Conservation (phyloP, 2,113 vertebrate genomes). For the Orycteropus afer region DNA sequence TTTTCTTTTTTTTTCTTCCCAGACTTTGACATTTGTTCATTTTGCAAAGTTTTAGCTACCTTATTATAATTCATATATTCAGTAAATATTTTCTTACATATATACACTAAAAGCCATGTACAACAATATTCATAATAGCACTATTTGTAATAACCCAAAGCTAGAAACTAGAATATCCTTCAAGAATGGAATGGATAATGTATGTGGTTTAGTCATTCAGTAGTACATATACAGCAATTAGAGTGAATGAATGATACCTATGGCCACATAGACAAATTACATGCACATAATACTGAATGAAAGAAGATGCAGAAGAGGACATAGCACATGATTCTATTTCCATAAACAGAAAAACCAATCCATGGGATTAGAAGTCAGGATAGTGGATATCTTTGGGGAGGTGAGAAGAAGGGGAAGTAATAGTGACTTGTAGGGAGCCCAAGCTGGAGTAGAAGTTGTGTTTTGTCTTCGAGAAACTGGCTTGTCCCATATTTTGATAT, state of each 20-base stretch:
- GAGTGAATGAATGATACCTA: neutral
- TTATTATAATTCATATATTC: neutral
- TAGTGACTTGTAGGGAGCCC: neutral
- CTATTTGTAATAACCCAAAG: neutral
- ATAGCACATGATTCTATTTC: neutral
- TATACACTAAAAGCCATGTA: too few species aligned
- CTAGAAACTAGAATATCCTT: neutral
- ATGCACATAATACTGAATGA: neutral
- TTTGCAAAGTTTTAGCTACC: neutral
- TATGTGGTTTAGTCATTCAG: neutral
- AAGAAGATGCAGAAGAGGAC: neutral
- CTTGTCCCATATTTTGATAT: neutral
- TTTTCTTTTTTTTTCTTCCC: neutral
- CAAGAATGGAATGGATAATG: neutral
- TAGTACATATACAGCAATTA: neutral
- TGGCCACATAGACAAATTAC: neutral
- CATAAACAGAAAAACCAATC: neutral
- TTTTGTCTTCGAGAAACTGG: neutral
- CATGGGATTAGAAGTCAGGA: neutral
- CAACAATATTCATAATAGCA: too few species aligned
- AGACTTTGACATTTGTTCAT: neutral
- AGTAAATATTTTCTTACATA: neutral
- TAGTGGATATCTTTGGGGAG: neutral
- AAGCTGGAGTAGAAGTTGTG: neutral
- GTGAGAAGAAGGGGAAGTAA: fast-evolving